Evolutionary conservation across 2,113 vertebrate species (phyloP).

Genomic region (Paracanthobrama guichenoti): DNA sequence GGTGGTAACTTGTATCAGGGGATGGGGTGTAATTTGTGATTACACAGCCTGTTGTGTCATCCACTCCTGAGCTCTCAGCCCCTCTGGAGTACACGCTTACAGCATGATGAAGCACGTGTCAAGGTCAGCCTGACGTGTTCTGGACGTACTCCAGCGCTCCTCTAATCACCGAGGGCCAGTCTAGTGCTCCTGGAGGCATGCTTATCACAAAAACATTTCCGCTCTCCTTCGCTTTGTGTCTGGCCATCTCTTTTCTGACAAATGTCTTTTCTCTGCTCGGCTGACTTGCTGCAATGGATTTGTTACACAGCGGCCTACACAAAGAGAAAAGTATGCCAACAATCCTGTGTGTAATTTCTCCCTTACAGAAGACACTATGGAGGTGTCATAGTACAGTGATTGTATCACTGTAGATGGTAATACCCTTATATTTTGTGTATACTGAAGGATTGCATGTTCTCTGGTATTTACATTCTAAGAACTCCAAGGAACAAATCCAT

Average conservation of each 20-base stretch:
- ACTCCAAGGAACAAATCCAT: neutral
- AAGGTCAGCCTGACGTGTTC: conserved; percentile 50
- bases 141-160: conserved; percentile 44
- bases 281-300: conserved; percentile 12
- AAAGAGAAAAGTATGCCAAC: conserved; percentile 11
- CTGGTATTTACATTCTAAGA: neutral
- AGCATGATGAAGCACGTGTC: conserved; percentile 51
- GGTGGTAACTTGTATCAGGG: neutral
- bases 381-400: neutral
- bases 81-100: conserved; percentile 47
- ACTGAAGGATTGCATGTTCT: neutral
- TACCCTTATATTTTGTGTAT: neutral
- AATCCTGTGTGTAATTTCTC: neutral
- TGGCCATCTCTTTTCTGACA: conserved; percentile 15
- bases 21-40: conserved; percentile 46
- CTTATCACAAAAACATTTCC: conserved; percentile 43
- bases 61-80: conserved; percentile 46
- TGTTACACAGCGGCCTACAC: conserved; percentile 16
- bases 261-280: conserved; percentile 17
- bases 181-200: conserved; percentile 22
- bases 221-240: conserved; percentile 26
- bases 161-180: conserved; percentile 31
- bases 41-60: conserved; percentile 45
- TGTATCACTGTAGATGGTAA: neutral
- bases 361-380: neutral